Evolutionary conservation across 2,797 vertebrate genomes (phyloP), one percentile per base, ranked within the genome.

Genomic region (Agapornis canus): DNA sequence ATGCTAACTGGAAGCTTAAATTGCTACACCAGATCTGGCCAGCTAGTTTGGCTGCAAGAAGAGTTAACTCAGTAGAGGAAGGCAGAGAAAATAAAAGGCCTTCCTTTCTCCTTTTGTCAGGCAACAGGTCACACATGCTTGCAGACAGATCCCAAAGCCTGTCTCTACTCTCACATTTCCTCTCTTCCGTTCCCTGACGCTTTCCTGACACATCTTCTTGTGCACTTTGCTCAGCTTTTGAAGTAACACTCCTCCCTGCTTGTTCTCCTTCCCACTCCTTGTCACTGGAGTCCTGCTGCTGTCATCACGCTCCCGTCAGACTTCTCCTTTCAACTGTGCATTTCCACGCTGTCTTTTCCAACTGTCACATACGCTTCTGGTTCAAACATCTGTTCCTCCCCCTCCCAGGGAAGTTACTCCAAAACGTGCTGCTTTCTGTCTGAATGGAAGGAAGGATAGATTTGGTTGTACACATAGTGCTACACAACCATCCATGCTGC

Each of bases 231-330:
- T 96, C 86, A 72, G 95, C 91, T 96, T 96, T 96, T 89, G 68
- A 96, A 95, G 92, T 94, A 96, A 95, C 95, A 88, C 95, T 96
- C 95, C 92, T 95, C 89, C 77, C 89, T 90, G 91, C 96, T 94
- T 97, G 96, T 96, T 96, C 95, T 95, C 94, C 95, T 96, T 95
- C 95, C 96, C 94, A 94, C 95, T 96, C 94, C 95, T 92, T 97
- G 96, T 97, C 96, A 94, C 87, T 60, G 89, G 91, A 96, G 94
- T 96, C 95, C 95, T 96, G 94, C 88, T 94, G 95, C 95, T 95
- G 95, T 97, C 95, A 96, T 95, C 96, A 94, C 91, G 84, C 95
- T 96, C 96, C 94, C 94, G 85, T 96, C 96, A 96, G 95, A 95
- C 88, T 96, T 96, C 87, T 95, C 91, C 92, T 96, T 96, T 95